A percentile compares a stretch with the other conserved stretches of the same genome.
Conservation (phyloP, 1,140 invertebrate species). For the Papilio aristodemus region DNA sequence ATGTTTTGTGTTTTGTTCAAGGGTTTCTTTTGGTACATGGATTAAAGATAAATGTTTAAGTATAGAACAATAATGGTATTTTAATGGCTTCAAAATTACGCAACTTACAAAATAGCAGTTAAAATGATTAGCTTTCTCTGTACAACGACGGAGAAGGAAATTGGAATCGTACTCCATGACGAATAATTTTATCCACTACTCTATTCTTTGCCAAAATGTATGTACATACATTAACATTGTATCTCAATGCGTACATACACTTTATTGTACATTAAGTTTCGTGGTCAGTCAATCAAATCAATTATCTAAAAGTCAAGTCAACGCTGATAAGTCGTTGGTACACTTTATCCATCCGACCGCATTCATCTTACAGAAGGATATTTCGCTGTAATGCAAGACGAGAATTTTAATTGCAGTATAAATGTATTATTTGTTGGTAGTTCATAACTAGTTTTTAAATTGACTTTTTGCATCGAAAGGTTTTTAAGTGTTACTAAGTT, state of each 20-base stretch:
- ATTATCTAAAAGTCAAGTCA: constrained; percentile 14
- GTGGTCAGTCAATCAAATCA: constrained; percentile 15
- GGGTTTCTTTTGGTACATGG: background rate
- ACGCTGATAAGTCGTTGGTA: background rate
- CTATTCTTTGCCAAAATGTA: background rate
- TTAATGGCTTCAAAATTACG: constrained; percentile 47
- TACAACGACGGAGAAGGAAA: constrained; percentile 52
- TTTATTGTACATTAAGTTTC: background rate
- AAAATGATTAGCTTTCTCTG: constrained; percentile 60
- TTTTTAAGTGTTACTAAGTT: no score
- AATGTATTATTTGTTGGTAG: background rate
- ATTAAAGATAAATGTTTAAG: no score
- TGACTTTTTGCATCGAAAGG: background rate
- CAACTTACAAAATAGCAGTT: constrained; percentile 41
- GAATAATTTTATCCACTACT: constrained; percentile 36
- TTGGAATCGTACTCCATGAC: constrained; percentile 58
- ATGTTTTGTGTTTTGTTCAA: background rate
- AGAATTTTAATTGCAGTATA: constrained; percentile 1
- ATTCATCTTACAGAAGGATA: background rate
- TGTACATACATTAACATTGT: constrained; percentile 11
- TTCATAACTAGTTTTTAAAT: background rate
- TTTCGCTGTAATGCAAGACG: background rate
- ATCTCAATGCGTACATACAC: background rate
- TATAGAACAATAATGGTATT: no score
- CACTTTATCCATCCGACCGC: background rate